Conservation (phyloP, 2,888 invertebrate species). For the Itoplectis maculator region DNA sequence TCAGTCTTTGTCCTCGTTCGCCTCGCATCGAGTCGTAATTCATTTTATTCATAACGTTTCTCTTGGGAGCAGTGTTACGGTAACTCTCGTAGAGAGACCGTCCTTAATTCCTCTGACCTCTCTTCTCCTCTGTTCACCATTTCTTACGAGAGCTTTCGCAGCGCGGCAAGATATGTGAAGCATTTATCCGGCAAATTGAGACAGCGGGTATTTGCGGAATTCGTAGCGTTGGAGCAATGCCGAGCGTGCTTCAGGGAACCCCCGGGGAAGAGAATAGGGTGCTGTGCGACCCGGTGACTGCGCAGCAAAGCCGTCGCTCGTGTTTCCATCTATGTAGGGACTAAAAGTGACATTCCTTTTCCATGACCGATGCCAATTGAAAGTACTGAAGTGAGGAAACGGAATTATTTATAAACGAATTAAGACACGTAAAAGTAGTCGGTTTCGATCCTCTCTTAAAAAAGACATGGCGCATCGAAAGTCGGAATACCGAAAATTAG, state of each 20-base stretch:
- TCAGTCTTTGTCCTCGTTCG: slow-evolving; percentile 14
- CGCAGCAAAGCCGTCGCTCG: not conserved
- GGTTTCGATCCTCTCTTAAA: not conserved
- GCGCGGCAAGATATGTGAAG: slow-evolving; percentile 62
- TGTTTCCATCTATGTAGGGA: slow-evolving; percentile 10
- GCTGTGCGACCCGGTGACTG: slow-evolving; percentile 4
- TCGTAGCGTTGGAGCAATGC: slow-evolving; percentile 59
- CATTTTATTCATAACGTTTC: slow-evolving; percentile 57
- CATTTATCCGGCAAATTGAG: slow-evolving; percentile 69
- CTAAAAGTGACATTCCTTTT: slow-evolving; percentile 20
- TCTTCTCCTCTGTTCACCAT: slow-evolving; percentile 24
- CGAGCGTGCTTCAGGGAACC: slow-evolving; percentile 46
- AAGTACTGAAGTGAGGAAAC: not conserved
- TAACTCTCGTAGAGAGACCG: slow-evolving; percentile 36
- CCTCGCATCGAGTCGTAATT: slow-evolving; percentile 34
- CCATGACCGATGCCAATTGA: not conserved
- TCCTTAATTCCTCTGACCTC: slow-evolving; percentile 14
- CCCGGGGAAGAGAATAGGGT: slow-evolving; percentile 11
- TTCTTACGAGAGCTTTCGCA: slow-evolving; percentile 45
- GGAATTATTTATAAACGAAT: not conserved
- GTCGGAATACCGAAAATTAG: too few relatives aligned
- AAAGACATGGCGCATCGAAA: too few relatives aligned
- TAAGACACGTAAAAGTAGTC: not conserved
- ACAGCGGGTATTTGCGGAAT: slow-evolving; percentile 66
- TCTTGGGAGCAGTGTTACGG: slow-evolving; percentile 30